phyloP scores from a whole-genome alignment of 2,797 vertebrate genomes.

The Arrhamphus sclerolepis region DNA sequence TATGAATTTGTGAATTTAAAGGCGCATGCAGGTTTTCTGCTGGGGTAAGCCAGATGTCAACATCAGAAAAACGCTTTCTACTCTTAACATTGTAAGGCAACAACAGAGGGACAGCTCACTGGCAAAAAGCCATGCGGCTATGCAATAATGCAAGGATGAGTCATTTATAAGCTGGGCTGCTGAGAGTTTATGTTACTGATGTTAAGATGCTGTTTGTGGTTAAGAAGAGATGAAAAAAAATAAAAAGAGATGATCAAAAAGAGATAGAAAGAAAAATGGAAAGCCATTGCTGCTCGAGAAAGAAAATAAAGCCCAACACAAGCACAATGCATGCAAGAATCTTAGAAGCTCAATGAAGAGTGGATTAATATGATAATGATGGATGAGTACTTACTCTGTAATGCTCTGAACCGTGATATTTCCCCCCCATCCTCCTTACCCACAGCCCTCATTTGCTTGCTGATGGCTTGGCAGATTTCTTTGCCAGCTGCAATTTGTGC shows the following conservation, averaged over 20 bases:
- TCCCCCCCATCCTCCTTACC: constrained; percentile 90
- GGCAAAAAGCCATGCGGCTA: constrained; percentile 30
- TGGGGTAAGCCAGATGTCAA: constrained; percentile 44
- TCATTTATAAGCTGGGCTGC: constrained; percentile 24
- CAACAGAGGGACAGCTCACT: constrained; percentile 31
- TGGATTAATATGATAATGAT: constrained; percentile 55
- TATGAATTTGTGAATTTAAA: constrained; percentile 26
- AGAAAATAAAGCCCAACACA: constrained; percentile 36
- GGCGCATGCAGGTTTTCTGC: constrained; percentile 57
- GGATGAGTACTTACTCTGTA: constrained; percentile 85
- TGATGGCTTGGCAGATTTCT: constrained; percentile 98
- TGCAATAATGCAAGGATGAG: constrained; percentile 34
- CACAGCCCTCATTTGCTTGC: constrained; percentile 98
- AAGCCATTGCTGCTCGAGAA: constrained; percentile 11
- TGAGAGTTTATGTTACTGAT: constrained; percentile 28
- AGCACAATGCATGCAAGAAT: constrained; percentile 62
- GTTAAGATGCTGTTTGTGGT: constrained; percentile 32
- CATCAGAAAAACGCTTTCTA: constrained; percentile 31
- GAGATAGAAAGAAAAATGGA: constrained; percentile 14
- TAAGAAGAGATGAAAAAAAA: constrained; percentile 18
- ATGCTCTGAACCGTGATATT: constrained; percentile 84
- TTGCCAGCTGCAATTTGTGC: constrained; percentile 98
- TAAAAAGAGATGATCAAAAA: constrained; percentile 22
- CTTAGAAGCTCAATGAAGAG: constrained; percentile 28
- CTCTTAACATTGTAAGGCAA: constrained; percentile 40